phyloP scores from a whole-genome alignment of 1,140 invertebrate species.

The Drosophila mayri region DNA sequence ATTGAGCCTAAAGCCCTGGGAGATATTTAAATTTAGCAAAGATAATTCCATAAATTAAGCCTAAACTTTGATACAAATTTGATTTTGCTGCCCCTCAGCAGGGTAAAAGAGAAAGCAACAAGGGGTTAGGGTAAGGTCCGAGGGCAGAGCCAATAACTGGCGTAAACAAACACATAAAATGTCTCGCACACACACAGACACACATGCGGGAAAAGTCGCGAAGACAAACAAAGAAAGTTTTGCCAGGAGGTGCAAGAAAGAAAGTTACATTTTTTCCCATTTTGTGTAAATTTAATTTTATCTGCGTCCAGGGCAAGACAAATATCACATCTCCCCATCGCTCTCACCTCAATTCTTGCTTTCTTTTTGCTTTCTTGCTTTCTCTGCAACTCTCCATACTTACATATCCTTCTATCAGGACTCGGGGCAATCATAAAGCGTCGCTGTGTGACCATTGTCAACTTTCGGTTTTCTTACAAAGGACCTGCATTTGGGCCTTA shows the following conservation, averaged over 20 bases:
- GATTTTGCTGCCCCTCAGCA: slow-evolving; percentile 47
- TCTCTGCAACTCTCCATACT: neutral
- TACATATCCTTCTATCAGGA: neutral
- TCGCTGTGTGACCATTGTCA: slow-evolving; percentile 5
- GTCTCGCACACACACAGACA: slow-evolving; percentile 27
- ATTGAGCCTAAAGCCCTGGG: neutral
- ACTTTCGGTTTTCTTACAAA: slow-evolving; percentile 15
- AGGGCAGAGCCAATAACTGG: slow-evolving; percentile 3
- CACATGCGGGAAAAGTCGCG: slow-evolving; percentile 27
- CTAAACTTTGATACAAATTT: neutral
- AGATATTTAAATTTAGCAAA: slow-evolving; percentile 4
- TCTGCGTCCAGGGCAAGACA: slow-evolving; percentile 67
- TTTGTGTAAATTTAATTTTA: slow-evolving; percentile 75
- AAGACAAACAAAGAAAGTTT: slow-evolving; percentile 48
- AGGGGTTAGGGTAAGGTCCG: neutral
- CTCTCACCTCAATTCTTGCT: neutral
- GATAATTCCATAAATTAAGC: neutral
- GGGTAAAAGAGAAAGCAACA: slow-evolving; percentile 17
- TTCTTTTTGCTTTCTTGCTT: neutral
- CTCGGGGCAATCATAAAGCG: slow-evolving; percentile 71
- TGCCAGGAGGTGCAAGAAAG: slow-evolving; percentile 18
- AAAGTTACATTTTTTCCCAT: slow-evolving; percentile 37
- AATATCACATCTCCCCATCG: slow-evolving; percentile 39
- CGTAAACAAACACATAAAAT: slow-evolving; percentile 27
- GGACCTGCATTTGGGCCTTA: neutral